A percentile compares a stretch with the other conserved stretches of the same genome.
Evolutionary conservation across 2,888 invertebrate species (phyloP).

Genomic region (Tromatobia lineatoria): DNA sequence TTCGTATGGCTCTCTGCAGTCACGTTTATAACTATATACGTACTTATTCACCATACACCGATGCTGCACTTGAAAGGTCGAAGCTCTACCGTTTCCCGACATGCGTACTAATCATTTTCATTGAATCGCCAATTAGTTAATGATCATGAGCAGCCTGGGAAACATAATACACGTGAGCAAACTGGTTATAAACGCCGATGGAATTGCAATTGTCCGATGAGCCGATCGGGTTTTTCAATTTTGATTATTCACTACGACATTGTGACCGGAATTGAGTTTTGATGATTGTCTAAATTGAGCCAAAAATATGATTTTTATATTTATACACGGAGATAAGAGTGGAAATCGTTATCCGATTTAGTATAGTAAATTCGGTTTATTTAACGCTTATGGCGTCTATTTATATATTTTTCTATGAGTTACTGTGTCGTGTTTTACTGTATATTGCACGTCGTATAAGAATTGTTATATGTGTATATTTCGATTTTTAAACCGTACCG

Average conservation of each 20-base stretch:
- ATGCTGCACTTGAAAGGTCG: slow-evolving; percentile 57
- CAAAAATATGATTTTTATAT: too few species aligned
- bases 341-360: too few species aligned
- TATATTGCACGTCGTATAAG: too few species aligned
- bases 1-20: not conserved
- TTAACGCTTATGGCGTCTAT: too few species aligned
- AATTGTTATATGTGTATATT: too few species aligned
- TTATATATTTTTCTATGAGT: too few species aligned
- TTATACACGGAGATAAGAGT: too few species aligned
- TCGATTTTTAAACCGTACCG: too few species aligned
- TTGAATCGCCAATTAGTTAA: slow-evolving; percentile 64
- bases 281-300: not conserved
- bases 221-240: not conserved
- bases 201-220: slow-evolving; percentile 17
- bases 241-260: not conserved
- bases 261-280: not conserved
- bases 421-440: too few species aligned
- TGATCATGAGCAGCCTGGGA: slow-evolving; percentile 49
- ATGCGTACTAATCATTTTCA: slow-evolving; percentile 62
- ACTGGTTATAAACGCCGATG: slow-evolving; percentile 20
- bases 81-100: slow-evolving; percentile 9
- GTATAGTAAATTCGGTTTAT: too few species aligned
- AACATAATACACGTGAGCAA: slow-evolving; percentile 8
- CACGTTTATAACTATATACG: slow-evolving; percentile 31
- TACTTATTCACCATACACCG: not conserved